Evolutionary conservation across 1,140 invertebrate species (phyloP), one percentile per base, ranked within the genome.

Genomic region (Helicorthomorpha holstii): DNA sequence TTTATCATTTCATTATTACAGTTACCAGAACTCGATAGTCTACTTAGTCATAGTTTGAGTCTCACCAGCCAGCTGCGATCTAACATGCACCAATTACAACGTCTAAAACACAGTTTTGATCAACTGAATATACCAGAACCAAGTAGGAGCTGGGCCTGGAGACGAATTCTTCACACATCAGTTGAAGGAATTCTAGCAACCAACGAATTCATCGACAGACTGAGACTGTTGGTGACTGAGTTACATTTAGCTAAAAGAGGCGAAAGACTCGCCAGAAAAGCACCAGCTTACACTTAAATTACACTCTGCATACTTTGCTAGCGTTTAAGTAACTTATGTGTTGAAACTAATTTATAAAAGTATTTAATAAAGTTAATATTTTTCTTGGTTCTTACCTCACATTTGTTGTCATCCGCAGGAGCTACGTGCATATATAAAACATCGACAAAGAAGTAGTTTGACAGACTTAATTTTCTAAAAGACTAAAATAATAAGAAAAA

Each of bases 351-450:
- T 34, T 7, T 34, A 34, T 34, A 34, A 7, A 34, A 7, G 23
- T n/a, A 52, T 52, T 23, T 12, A 26, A 49, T 23, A 50, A 49
- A 52, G 4, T n/a, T n/a, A n/a, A 52, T 12, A 1, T 16, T 23
- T 52, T 43, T 24, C 2, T 10, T 38, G 27, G 34, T n/a, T 47
- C 54, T 54, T 59, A 69, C 68, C 61, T 68, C 64, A 60, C 67
- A 68, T 44, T 63, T 61, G 53, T 70, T 70, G 14, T 65, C 60
- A 41, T 64, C 60, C 14, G 60, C 59, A 16, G 75, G 70, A 53
- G 77, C 73, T 64, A 82, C 79, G 62, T 84, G 81, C n/a, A 80
- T 70, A 59, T 79, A 77, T 26, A 83, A 57, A 27, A 77, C 72
- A 60, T 84, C 81, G 34, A 79, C 62, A 56, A 77, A 79, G 57